A percentile compares a stretch with the other conserved stretches of the same genome.
Conservation (phyloP, 2,113 vertebrate genomes). For the Xenopus borealis region DNA sequence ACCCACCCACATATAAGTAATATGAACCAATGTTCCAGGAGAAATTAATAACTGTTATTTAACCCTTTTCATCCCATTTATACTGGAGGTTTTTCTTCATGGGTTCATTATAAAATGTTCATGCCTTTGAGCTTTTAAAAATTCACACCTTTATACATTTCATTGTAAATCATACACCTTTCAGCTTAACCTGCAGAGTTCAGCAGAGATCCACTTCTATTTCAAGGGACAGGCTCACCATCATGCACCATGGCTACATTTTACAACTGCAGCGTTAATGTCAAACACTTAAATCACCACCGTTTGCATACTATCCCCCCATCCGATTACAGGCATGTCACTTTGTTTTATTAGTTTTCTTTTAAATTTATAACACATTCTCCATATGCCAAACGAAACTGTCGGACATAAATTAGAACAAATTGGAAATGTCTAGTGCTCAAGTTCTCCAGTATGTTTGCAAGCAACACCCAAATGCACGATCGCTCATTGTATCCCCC, state of each 20-base stretch:
- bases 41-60: too few species aligned
- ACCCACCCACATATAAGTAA: too few species aligned
- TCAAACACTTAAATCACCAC: constrained; percentile 30
- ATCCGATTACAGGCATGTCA: constrained; percentile 51
- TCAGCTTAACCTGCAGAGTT: constrained; percentile 49
- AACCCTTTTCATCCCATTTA: too few species aligned
- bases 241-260: constrained; percentile 26
- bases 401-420: constrained; percentile 52
- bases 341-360: constrained; percentile 54
- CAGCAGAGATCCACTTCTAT: constrained; percentile 21
- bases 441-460: constrained; percentile 42
- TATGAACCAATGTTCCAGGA: too few species aligned
- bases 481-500: constrained; percentile 3
- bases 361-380: constrained; percentile 51
- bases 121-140: not conserved
- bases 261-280: constrained; percentile 31
- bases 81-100: too few species aligned
- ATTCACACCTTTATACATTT: not conserved
- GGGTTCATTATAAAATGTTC: too few species aligned
- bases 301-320: constrained; percentile 47
- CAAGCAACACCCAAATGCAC: constrained; percentile 25
- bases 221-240: constrained; percentile 42
- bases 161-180: constrained; percentile 44
- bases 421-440: constrained; percentile 50
- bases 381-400: constrained; percentile 47